Conservation (phyloP, 2,888 invertebrate species). For the Heliconius ismenius region DNA sequence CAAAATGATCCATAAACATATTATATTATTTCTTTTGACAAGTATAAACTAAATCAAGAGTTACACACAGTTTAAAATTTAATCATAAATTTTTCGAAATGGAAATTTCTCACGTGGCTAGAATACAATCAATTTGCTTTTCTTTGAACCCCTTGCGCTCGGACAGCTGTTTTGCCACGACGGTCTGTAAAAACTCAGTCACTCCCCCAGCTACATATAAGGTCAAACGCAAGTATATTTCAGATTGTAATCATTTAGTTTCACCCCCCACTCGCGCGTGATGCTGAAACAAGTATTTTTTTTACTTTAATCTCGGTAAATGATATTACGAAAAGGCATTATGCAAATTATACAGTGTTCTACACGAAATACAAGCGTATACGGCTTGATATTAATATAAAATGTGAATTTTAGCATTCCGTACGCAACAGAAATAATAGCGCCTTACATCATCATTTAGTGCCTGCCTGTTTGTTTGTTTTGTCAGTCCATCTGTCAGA, state of each 20-base stretch:
- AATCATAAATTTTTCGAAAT: neutral
- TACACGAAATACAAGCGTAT: neutral
- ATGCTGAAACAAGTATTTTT: constrained; percentile 6
- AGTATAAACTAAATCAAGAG: neutral
- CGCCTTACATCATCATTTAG: too few relatives aligned
- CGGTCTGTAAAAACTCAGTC: neutral
- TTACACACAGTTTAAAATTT: neutral
- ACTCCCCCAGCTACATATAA: neutral
- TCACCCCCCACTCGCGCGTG: neutral
- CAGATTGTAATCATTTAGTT: constrained; percentile 1
- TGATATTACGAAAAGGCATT: constrained; percentile 28
- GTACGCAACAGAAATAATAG: too few relatives aligned
- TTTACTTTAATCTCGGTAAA: constrained; percentile 30
- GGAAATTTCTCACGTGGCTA: neutral
- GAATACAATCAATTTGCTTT: too few relatives aligned
- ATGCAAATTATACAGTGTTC: constrained; percentile 14
- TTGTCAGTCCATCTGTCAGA: too few relatives aligned
- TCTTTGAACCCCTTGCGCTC: neutral
- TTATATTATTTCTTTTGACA: neutral
- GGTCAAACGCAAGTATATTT: neutral
- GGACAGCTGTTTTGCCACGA: neutral
- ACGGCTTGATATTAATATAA: neutral
- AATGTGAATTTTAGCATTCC: constrained; percentile 2
- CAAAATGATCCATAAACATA: neutral
- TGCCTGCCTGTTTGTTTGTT: too few relatives aligned